phyloP scores from a whole-genome alignment of 2,113 vertebrate genomes.

The Ictalurus furcatus region DNA sequence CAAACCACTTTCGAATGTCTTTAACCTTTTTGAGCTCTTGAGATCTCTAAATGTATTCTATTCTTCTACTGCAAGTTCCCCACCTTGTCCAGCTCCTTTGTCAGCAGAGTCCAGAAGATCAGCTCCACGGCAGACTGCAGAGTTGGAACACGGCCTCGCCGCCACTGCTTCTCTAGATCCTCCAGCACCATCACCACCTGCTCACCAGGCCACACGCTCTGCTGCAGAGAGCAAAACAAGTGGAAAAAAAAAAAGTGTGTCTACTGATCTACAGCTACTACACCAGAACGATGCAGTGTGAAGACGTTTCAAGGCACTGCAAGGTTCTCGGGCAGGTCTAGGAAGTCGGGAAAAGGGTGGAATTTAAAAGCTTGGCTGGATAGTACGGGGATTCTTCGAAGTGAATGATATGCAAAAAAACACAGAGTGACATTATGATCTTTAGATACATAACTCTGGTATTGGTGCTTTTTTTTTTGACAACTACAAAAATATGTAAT shows the following conservation, averaged over 20 bases:
- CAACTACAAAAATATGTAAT: too few species aligned
- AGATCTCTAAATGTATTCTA: neutral
- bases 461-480: neutral
- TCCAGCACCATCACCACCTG: constrained; percentile 67
- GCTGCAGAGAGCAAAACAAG: constrained; percentile 54
- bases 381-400: neutral
- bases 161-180: constrained; percentile 74
- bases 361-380: neutral
- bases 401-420: neutral
- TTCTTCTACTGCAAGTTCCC: neutral
- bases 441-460: too few species aligned
- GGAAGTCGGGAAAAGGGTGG: neutral
- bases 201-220: constrained; percentile 75
- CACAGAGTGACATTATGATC: neutral
- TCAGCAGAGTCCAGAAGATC: constrained; percentile 70
- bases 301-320: neutral
- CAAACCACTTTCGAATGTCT: neutral
- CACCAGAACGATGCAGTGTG: neutral
- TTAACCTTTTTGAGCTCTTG: neutral
- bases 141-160: constrained; percentile 64
- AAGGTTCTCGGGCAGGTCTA: neutral
- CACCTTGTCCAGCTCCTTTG: constrained; percentile 72
- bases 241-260: neutral
- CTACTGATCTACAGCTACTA: neutral
- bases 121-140: constrained; percentile 74